phyloP scores from a whole-genome alignment of 2,113 vertebrate species.

The Brachyistius frenatus region DNA sequence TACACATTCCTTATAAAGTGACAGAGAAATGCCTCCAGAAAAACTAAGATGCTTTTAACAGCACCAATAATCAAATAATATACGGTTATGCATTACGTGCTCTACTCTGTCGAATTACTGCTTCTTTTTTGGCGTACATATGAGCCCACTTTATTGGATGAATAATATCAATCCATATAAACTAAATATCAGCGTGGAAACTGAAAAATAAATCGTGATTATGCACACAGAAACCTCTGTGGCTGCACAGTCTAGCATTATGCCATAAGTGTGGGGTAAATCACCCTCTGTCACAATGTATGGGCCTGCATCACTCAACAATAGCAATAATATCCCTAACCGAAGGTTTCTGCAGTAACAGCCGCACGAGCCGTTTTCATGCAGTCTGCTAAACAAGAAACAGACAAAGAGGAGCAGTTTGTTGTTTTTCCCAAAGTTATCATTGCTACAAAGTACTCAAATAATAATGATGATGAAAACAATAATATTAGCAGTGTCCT shows the following conservation, averaged over 20 bases:
- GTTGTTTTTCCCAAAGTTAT: slow-evolving; percentile 4
- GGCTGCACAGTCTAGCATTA: slow-evolving; percentile 61
- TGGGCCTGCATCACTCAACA: slow-evolving; percentile 71
- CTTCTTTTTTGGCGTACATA: slow-evolving; percentile 69
- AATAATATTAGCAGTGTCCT: neutral
- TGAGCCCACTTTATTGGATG: slow-evolving; percentile 75
- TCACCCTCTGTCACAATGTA: slow-evolving; percentile 75
- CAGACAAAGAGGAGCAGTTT: slow-evolving; percentile 4
- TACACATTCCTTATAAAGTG: slow-evolving; percentile 68
- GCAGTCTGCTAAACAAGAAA: slow-evolving; percentile 41
- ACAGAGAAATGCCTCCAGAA: slow-evolving; percentile 66
- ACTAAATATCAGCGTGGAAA: slow-evolving; percentile 72
- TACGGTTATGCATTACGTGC: slow-evolving; percentile 77
- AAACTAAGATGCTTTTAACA: slow-evolving; percentile 85
- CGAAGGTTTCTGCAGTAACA: slow-evolving; percentile 62
- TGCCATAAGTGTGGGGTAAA: slow-evolving; percentile 79
- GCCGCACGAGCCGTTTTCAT: slow-evolving; percentile 57
- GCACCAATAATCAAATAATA: slow-evolving; percentile 82
- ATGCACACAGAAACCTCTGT: slow-evolving; percentile 55
- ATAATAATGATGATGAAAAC: slow-evolving; percentile 16
- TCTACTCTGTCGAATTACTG: slow-evolving; percentile 72
- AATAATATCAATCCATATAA: slow-evolving; percentile 80
- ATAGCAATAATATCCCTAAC: slow-evolving; percentile 79
- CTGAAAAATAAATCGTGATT: slow-evolving; percentile 79
- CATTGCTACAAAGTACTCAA: neutral